A percentile compares a stretch with the other conserved stretches of the same genome.
phyloP scores from a whole-genome alignment of 2,113 vertebrate genomes.

The Pterophyllum scalare region DNA sequence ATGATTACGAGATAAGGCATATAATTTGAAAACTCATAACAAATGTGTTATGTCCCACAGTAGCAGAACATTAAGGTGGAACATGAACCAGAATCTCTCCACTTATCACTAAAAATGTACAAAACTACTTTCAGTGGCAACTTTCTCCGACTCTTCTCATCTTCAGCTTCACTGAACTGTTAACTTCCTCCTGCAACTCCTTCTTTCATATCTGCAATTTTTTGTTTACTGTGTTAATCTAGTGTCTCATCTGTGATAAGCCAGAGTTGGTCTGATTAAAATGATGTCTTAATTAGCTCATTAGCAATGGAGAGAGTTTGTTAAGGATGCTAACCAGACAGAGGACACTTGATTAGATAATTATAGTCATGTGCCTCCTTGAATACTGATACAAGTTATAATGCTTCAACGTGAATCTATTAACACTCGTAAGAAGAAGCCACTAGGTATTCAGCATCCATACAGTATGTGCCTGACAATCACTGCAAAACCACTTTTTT shows the following conservation, averaged over 20 bases:
- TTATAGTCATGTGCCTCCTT: conserved; percentile 49
- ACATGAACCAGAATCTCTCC: not conserved
- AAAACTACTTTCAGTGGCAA: not conserved
- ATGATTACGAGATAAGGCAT: not conserved
- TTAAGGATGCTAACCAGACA: conserved; percentile 59
- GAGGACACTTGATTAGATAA: conserved; percentile 64
- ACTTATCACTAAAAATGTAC: not conserved
- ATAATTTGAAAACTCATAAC: not conserved
- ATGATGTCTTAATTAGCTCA: conserved; percentile 67
- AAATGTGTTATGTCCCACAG: not conserved
- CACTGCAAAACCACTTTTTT: not conserved
- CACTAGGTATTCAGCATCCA: not conserved
- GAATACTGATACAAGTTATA: conserved; percentile 43
- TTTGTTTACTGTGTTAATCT: conserved; percentile 50
- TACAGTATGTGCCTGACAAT: not conserved
- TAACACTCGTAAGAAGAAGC: not conserved
- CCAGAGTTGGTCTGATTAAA: conserved; percentile 48
- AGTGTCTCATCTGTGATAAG: conserved; percentile 32
- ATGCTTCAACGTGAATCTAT: conserved; percentile 30
- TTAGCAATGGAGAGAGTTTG: conserved; percentile 49
- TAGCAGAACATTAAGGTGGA: not conserved
- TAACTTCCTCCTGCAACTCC: not conserved
- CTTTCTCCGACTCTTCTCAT: not conserved
- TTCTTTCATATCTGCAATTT: not conserved
- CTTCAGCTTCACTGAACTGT: not conserved